Conservation (phyloP, 1,140 invertebrate species). For the Brachionus calyciflorus region DNA sequence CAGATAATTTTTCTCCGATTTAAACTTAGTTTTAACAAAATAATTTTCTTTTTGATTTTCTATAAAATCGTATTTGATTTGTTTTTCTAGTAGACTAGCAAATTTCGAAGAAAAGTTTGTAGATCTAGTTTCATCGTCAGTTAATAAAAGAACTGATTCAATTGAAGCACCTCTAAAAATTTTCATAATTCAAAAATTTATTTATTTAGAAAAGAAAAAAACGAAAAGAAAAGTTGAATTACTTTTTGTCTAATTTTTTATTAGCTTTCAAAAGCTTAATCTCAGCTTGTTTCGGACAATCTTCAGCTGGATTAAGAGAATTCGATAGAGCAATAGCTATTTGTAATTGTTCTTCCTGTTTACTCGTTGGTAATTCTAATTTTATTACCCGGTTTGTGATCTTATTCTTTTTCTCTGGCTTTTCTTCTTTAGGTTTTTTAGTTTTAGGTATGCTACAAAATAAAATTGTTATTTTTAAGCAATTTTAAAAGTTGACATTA, state of each 20-base stretch:
- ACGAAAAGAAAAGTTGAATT: no score
- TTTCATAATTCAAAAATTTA: no score
- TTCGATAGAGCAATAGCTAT: constrained; percentile 36
- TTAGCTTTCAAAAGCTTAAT: constrained; percentile 11
- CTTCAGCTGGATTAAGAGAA: constrained; percentile 13
- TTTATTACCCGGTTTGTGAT: constrained; percentile 31
- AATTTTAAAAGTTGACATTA: no score
- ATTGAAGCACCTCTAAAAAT: not conserved
- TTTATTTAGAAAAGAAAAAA: no score
- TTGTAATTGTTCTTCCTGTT: constrained; percentile 25
- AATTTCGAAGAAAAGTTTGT: not conserved
- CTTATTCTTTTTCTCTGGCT: constrained; percentile 9
- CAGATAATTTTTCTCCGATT: constrained; percentile 31
- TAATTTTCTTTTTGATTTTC: not conserved
- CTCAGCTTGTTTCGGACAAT: constrained; percentile 26
- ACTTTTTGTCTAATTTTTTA: constrained; percentile 23
- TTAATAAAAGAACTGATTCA: not conserved
- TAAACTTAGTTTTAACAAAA: constrained; percentile 42
- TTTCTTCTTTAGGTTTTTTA: constrained; percentile 6
- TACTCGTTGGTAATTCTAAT: constrained; percentile 7
- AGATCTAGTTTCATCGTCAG: not conserved
- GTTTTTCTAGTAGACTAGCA: not conserved
- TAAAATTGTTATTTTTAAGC: no score
- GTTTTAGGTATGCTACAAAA: constrained; percentile 3
- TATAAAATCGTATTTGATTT: not conserved